Evolutionary conservation across 2,888 invertebrate genomes (phyloP), one percentile per base, ranked within the genome.

Genomic region (Scrobipalpa atriplicella): DNA sequence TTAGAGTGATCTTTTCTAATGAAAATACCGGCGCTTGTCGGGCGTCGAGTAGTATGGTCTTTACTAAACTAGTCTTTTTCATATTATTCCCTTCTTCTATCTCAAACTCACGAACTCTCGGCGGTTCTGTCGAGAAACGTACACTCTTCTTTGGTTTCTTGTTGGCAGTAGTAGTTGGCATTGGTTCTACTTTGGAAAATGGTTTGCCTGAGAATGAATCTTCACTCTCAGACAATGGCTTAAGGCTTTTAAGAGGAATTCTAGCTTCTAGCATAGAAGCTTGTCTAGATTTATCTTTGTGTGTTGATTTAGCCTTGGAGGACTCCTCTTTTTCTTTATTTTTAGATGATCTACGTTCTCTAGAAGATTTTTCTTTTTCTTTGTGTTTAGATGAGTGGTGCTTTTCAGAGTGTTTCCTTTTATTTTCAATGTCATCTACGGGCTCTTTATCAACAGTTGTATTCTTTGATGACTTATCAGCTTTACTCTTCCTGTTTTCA

Each of bases 1-100:
- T 84, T 36, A 95, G 81, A 11, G 94, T 93, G 56, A 93, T 84
- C 70, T 93, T 92, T 72, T 88, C 80, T 58, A 84, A 73, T 38
- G 91, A 89, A 73, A 84, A 87, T 16, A 82, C 72, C 3, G 89
- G 87, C 71, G 77, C 80, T 62, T 85, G 82, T 47, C 79, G 80
- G 8, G 75, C 71, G 69, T 89, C 85, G 8, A 86, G 70, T 51
- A 85, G 69, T 52, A 80, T 74, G 13, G 79, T 83, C 76, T 86
- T 90, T 1, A 84, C 81, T 43, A 75, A 79, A 73, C 84, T 86
- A 0, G 84, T 90, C 66, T 86, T 89, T 65, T 85, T 87, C 83
- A 90, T 78, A 75, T 75, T 81, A 71, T 91, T 87, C 5, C 91
- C 91, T 65, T 83, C 85, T 73, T 89, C 85, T 72, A 89, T 90